Percentiles rank a stretch among this genome's conserved stretches.
phyloP scores from a whole-genome alignment of 1,140 invertebrate genomes.

The Holcopasites calliopsidis region DNA sequence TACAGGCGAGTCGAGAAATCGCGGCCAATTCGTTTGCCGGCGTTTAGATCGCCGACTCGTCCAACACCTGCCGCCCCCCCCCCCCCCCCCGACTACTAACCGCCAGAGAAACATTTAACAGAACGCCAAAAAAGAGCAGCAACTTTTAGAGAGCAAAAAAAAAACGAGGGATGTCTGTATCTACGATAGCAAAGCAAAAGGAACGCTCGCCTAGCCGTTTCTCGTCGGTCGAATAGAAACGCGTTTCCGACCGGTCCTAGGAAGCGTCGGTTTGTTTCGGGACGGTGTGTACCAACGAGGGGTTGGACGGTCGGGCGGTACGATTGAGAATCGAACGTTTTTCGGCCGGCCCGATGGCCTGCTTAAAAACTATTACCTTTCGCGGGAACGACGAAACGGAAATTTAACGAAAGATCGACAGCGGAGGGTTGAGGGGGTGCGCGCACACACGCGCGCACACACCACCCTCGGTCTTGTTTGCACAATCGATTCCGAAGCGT shows the following conservation, averaged over 20 bases:
- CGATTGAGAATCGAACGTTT: conserved; percentile 6
- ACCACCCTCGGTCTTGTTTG: conserved; percentile 59
- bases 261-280: neutral
- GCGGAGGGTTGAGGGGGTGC: conserved; percentile 29
- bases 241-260: neutral
- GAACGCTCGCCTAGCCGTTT: neutral
- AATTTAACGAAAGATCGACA: conserved; percentile 60
- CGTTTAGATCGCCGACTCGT: conserved; percentile 70
- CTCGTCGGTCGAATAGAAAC: conserved; percentile 11
- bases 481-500: conserved; percentile 66
- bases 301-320: neutral
- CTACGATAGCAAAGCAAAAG: neutral
- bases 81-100: conserved; percentile 53
- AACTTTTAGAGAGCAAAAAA: too few species aligned
- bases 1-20: conserved; percentile 64
- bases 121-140: neutral
- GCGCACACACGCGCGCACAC: neutral
- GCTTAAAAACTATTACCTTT: conserved; percentile 54
- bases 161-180: neutral
- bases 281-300: neutral
- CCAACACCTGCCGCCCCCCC: conserved; percentile 66
- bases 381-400: conserved; percentile 56
- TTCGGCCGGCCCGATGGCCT: conserved; percentile 53
- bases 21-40: conserved; percentile 67
- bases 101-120: neutral